Percentiles rank a stretch among this genome's conserved stretches.
Conservation (phyloP, 2,888 invertebrate genomes). For the Blastobasis adustella region DNA sequence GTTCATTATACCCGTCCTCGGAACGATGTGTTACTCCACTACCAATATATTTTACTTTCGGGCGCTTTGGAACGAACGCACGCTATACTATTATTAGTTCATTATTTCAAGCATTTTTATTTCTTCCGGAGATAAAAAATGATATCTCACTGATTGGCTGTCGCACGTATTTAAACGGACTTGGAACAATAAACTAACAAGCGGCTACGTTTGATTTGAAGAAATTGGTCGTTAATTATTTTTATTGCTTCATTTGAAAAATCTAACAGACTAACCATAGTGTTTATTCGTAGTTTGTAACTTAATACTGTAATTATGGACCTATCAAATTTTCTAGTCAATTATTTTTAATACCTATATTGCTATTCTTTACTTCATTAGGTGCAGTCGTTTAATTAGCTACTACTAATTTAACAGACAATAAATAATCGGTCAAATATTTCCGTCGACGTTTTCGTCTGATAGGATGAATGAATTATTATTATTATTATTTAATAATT, state of each 20-base stretch:
- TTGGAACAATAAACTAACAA: constrained; percentile 26
- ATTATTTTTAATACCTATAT: not conserved
- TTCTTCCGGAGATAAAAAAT: constrained; percentile 60
- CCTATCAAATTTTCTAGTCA: constrained; percentile 1
- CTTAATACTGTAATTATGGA: too few species aligned
- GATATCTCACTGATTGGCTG: constrained; percentile 44
- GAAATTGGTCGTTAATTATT: constrained; percentile 29
- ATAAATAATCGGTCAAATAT: too few species aligned
- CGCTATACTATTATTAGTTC: constrained; percentile 53
- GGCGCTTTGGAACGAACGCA: constrained; percentile 34
- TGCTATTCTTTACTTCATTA: not conserved
- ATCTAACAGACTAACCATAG: constrained; percentile 17
- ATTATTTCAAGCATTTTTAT: constrained; percentile 68
- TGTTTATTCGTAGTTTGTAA: constrained; percentile 6
- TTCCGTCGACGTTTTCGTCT: too few species aligned
- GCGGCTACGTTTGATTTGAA: constrained; percentile 29
- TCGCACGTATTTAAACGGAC: constrained; percentile 24
- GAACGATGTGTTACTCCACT: constrained; percentile 71
- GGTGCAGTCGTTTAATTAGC: not conserved
- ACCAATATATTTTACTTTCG: constrained; percentile 67
- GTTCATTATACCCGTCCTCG: constrained; percentile 65
- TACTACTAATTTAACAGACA: not conserved
- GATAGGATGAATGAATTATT: too few species aligned
- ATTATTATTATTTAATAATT: too few species aligned
- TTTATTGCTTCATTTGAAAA: constrained; percentile 32